Conservation (phyloP, 2,113 vertebrate species). For the Cnemophilus loriae region DNA sequence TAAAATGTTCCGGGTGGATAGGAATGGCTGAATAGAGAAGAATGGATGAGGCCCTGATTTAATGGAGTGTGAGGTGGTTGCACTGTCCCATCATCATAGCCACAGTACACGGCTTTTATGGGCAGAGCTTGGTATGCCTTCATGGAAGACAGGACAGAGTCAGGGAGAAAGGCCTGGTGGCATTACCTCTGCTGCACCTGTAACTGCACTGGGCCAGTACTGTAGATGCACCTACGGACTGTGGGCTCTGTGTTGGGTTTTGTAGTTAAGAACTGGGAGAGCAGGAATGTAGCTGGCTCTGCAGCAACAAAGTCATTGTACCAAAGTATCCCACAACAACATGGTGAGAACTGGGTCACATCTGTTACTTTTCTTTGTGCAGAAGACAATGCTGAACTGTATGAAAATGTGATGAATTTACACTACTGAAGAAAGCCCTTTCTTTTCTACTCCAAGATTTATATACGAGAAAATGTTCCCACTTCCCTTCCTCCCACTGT, state of each 20-base stretch:
- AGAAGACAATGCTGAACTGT: conserved; percentile 23
- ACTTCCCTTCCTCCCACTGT: not conserved
- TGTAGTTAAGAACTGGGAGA: not conserved
- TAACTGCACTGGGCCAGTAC: not conserved
- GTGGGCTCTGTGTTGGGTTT: not conserved
- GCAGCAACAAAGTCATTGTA: not conserved
- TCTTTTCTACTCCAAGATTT: not conserved
- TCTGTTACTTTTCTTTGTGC: conserved; percentile 22
- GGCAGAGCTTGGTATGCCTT: not conserved
- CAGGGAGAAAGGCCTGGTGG: not conserved
- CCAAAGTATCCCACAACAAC: not conserved
- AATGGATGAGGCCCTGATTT: not conserved
- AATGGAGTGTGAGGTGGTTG: not conserved
- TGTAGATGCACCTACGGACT: not conserved
- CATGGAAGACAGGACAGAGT: not conserved
- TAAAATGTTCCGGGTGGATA: not conserved
- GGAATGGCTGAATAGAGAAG: not conserved
- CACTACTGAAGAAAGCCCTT: not conserved
- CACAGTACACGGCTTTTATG: not conserved
- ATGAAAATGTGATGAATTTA: conserved; percentile 22
- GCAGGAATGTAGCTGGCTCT: not conserved
- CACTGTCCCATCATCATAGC: not conserved
- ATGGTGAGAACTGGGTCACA: conserved; percentile 42
- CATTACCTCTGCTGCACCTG: not conserved
- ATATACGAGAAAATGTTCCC: not conserved